Evolutionary conservation across 1,140 invertebrate species (phyloP), one percentile per base, ranked within the genome.

Genomic region (Ooceraea biroi): DNA sequence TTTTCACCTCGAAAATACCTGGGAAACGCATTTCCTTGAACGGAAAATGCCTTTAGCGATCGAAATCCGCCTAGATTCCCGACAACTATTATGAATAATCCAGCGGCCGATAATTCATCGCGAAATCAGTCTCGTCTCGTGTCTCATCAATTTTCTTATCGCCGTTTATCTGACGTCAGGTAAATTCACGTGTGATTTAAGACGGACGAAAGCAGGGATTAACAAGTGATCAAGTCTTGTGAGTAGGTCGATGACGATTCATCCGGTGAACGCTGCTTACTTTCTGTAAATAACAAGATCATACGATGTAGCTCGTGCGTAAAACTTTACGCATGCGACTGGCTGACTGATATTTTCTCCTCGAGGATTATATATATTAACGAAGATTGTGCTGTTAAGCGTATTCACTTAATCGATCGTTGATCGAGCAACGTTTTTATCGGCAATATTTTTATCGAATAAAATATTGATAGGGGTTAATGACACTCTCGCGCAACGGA

Each of bases 51-150:
- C 69, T 71, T 46, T 78, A 71, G 30, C 30, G 69, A 74, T 73
- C 65, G 74, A 83, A 41, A 17, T 82, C 74, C 61, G 36, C 57
- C 58, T 22, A 83, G 84, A 88, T 89, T 73, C 22, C 10, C 71
- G 87, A 89, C 86, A 89, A 84, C 87, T 46, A n/a, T n/a, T 60
- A 61, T 19, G 22, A 46, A 76, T 74, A 83, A 86, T 84, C 65
- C 69, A 48, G 84, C 86, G 84, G 58, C n/a, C 58, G 80, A 74
- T 77, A 86, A 89, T 89, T 89, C 82, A 76, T 89, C 71, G 68
- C 71, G 74, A 52, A 61, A 82, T 66, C 83, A 76, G 57, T 87
- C 52, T 58, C 48, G 57, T 66, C 71, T 48, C 11, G 69, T 71
- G 83, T 57, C 57, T 88, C 83, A 88, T 85, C 72, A 88, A 88